Evolutionary conservation across 2,113 vertebrate species (phyloP).

Genomic region (Emydocephalus ijimae): DNA sequence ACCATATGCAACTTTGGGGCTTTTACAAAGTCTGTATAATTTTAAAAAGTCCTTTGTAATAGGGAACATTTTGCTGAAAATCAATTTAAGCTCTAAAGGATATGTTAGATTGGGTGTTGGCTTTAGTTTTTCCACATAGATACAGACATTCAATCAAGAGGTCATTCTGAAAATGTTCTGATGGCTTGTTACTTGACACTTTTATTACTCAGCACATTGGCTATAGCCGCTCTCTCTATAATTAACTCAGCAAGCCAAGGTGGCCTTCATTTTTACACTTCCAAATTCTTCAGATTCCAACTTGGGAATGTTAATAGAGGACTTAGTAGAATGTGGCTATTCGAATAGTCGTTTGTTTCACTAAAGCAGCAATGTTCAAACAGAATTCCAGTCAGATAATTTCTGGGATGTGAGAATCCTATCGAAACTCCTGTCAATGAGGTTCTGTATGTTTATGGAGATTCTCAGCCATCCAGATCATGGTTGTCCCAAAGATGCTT

Average conservation of each 20-base stretch:
- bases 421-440: neutral
- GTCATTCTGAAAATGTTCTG: constrained; percentile 21
- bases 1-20: neutral
- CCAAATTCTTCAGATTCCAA: constrained; percentile 37
- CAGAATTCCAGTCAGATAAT: neutral
- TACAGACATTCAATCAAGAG: constrained; percentile 14
- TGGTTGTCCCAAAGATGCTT: neutral
- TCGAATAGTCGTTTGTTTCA: constrained; percentile 7
- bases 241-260: constrained; percentile 41
- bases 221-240: constrained; percentile 35
- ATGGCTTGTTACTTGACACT: constrained; percentile 36
- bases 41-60: neutral
- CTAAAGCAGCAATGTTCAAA: neutral
- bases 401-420: neutral
- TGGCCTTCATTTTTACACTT: neutral
- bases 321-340: neutral
- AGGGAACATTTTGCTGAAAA: neutral
- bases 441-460: neutral
- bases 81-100: neutral
- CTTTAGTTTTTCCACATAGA: neutral
- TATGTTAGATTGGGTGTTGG: constrained; percentile 1
- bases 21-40: neutral
- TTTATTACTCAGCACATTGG: constrained; percentile 42
- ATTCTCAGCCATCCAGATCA: neutral
- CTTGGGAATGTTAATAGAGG: constrained; percentile 28